A percentile compares a stretch with the other conserved stretches of the same genome.
Conservation (phyloP, 2,113 vertebrate genomes). For the Fukomys damarensis region DNA sequence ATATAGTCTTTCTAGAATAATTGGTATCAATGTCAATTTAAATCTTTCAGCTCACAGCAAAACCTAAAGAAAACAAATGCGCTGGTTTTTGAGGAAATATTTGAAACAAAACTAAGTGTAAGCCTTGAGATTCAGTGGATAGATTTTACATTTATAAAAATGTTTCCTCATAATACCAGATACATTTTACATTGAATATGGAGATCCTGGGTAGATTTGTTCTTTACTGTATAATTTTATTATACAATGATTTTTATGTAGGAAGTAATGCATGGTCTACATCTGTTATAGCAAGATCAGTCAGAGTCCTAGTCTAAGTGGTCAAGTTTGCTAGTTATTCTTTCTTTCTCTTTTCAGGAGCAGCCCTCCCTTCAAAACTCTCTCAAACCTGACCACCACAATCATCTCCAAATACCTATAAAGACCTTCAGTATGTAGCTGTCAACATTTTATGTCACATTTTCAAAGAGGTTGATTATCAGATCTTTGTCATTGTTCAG, state of each 20-base stretch:
- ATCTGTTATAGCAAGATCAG: not conserved
- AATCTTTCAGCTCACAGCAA: not conserved
- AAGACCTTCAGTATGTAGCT: not conserved
- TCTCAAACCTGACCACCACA: not conserved
- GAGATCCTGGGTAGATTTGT: not conserved
- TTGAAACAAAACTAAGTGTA: not conserved
- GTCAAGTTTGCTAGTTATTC: not conserved
- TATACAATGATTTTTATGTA: not conserved
- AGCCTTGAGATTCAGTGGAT: not conserved
- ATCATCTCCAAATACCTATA: not conserved
- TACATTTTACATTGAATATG: not conserved
- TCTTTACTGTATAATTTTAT: not conserved
- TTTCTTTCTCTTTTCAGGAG: not conserved
- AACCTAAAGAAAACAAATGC: not conserved
- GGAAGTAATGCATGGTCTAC: not conserved
- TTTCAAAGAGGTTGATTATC: not conserved
- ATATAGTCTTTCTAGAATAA: not conserved
- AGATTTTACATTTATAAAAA: not conserved
- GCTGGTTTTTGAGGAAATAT: slow-evolving; percentile 16
- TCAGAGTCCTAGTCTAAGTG: not conserved
- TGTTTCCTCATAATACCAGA: not conserved
- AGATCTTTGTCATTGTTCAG: not conserved
- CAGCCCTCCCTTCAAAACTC: not conserved
- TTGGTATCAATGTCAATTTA: not conserved
- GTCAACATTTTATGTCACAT: not conserved